Conservation (phyloP, 2,113 vertebrate species). For the Ictalurus furcatus region DNA sequence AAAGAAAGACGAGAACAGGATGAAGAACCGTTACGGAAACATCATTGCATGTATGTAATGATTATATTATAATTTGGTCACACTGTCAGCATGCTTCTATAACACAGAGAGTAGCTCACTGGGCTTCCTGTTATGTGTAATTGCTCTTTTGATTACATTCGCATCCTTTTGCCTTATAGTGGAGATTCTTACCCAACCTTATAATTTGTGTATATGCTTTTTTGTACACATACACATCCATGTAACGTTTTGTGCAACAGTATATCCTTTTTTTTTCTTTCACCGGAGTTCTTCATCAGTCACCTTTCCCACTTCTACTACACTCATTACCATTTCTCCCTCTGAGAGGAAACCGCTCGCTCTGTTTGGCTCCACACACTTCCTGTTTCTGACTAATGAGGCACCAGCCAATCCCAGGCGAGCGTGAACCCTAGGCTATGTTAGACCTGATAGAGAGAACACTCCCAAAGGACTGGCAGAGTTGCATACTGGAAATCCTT, state of each 20-base stretch:
- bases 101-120: background rate
- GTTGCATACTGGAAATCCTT: constrained; percentile 44
- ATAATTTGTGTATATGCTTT: constrained; percentile 18
- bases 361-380: constrained; percentile 18
- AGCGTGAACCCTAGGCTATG: constrained; percentile 29
- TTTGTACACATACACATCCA: constrained; percentile 11
- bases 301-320: background rate
- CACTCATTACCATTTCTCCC: background rate
- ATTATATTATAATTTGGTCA: background rate
- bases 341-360: constrained; percentile 27
- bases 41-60: constrained; percentile 93
- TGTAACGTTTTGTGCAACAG: background rate
- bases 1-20: constrained; percentile 97
- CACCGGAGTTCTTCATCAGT: background rate
- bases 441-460: constrained; percentile 37
- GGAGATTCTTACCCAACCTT: constrained; percentile 33
- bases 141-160: constrained; percentile 45
- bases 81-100: background rate
- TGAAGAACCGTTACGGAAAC: constrained; percentile 99
- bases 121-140: constrained; percentile 29
- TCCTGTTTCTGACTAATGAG: constrained; percentile 36
- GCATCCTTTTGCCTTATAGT: constrained; percentile 10
- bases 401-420: constrained; percentile 38
- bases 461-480: constrained; percentile 39
- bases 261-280: background rate